Evolutionary conservation across 2,888 invertebrate genomes (phyloP).

Genomic region (Drosophila anceps): DNA sequence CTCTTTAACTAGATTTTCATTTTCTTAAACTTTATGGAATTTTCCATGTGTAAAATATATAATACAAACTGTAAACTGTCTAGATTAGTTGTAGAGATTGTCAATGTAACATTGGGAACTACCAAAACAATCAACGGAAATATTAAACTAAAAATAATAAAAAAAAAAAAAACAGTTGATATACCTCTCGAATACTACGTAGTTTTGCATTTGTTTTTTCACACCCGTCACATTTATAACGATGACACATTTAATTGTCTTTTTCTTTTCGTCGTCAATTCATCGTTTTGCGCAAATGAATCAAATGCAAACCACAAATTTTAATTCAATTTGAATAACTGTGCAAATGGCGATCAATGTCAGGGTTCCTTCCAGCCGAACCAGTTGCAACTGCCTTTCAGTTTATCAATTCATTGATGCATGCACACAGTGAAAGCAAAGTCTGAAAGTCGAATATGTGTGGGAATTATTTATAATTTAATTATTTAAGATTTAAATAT

Average conservation of each 20-base stretch:
- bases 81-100: not conserved
- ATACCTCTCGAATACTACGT: not conserved
- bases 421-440: conserved; percentile 1
- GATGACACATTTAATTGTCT: conserved; percentile 50
- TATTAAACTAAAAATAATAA: not conserved
- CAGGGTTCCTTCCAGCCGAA: conserved; percentile 36
- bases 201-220: not conserved
- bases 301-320: conserved; percentile 48
- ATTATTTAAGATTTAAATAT: not conserved
- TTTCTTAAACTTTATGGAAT: not conserved
- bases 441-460: not conserved
- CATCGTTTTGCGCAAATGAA: conserved; percentile 51
- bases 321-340: conserved; percentile 72
- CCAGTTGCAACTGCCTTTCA: conserved; percentile 36
- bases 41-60: not conserved
- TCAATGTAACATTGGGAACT: not conserved
- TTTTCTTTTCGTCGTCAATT: conserved; percentile 31
- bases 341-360: conserved; percentile 53
- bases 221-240: conserved; percentile 6
- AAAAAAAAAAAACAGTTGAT: not conserved
- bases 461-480: not conserved
- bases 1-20: not conserved
- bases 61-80: not conserved
- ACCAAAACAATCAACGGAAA: conserved; percentile 12
- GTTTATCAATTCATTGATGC: conserved; percentile 1